Conservation (phyloP, 2,113 vertebrate genomes). For the Egretta garzetta region DNA sequence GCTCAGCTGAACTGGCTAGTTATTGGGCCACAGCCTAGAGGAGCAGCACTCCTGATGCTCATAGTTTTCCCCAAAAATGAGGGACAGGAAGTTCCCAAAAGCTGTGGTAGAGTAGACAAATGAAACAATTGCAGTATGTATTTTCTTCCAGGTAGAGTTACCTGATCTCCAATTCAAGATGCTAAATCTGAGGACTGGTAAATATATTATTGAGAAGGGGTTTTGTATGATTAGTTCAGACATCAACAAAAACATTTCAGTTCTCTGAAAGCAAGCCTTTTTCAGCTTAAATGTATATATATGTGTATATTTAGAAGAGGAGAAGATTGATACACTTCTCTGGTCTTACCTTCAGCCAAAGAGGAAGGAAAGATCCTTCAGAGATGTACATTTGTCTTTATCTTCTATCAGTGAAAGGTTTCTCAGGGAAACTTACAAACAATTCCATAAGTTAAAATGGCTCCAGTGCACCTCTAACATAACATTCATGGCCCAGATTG, state of each 20-base stretch:
- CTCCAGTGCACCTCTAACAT: background rate
- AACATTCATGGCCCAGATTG: background rate
- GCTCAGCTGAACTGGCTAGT: fast-evolving
- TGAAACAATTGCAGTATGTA: background rate
- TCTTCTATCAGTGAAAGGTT: background rate
- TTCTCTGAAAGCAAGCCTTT: background rate
- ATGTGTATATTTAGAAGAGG: background rate
- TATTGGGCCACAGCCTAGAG: background rate
- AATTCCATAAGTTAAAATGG: background rate
- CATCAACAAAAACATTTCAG: background rate
- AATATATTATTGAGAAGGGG: background rate
- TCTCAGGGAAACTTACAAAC: background rate
- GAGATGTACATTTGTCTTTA: background rate
- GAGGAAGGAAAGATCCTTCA: background rate
- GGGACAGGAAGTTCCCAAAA: background rate
- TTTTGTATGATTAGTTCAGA: background rate
- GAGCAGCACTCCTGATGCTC: fast-evolving
- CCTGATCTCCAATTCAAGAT: background rate
- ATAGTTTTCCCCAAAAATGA: background rate
- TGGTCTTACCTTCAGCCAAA: background rate
- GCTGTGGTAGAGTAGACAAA: background rate
- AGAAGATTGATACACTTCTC: background rate
- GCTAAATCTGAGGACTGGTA: background rate
- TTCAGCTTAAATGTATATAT: background rate
- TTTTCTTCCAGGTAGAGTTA: background rate